Base-by-base conservation (phyloP, 1,140 invertebrate genomes). In the Oryctes rhinoceros region DNA sequence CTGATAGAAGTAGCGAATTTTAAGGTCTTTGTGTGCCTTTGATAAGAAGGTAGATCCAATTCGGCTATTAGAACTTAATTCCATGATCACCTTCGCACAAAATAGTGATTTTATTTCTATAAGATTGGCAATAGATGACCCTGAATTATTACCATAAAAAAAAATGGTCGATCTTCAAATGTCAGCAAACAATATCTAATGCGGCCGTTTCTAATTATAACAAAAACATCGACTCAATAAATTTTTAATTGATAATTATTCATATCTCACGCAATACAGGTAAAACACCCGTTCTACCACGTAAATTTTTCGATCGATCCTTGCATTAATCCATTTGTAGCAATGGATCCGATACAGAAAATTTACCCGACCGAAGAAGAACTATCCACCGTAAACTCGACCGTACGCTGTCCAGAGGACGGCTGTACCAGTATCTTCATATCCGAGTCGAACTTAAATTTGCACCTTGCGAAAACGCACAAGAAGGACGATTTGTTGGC, bases 381-480 rank as follows among this genome's bases (percentile, higher is more conserved):
- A 80, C 83, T 83, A 76, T 39, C 82, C 53, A 76, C 75, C 20
- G 78, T 83, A 76, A 84, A 84, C 24, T 85, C 83, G 53, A 83
- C 82, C 15, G 10, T 47, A 92, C 80, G 78, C 5, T 88, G 87
- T 71, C 67, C 85, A 1, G 82, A 86, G 81, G 79, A 83, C 13
- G 82, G 82, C 11, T 88, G 87, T 74, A n/a, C 35, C 4, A 82
- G 82, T 7, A 78, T 82, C 13, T 88, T 88, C 76, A 84, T 81
- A 30, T 88, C 86, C 20, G 81, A 85, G 37, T 85, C 86, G 20
- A 88, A 88, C 81, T 79, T 87, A 30, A 84, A 84, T 65, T 82
- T 88, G 53, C 87, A 88, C 81, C 47, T 88, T 37, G 53, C 78
- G 11, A 85, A 85, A 78, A 87, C 85, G 24, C 87, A 88, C 79